Evolutionary conservation across 2,113 vertebrate genomes (phyloP), one percentile per base, ranked within the genome.

Genomic region (Trogon melanurus): DNA sequence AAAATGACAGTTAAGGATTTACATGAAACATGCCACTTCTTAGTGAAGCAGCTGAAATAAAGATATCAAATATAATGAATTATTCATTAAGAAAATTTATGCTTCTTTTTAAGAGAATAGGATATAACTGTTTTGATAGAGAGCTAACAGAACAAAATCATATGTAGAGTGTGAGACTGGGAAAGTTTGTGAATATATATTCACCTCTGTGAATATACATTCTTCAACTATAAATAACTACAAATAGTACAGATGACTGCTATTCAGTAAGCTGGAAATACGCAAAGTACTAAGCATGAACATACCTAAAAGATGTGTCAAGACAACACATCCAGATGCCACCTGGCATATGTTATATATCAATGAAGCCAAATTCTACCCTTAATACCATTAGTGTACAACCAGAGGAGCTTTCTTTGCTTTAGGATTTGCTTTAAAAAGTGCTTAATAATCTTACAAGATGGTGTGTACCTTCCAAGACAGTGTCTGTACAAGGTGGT

Each of bases 1-100:
- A 94, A 96, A 93, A 96, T 38, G 61, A 29, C 44, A 72, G 41
- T 91, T 94, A 84, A 93, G 72, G 36, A 53, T 89, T 61, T 69
- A 88, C 17, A 48, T 83, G 65, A 81, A 96, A 88, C 9, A 26
- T 78, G 17, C 53, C 64, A 79, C 45, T 88, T 92, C 58, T 69
- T 38, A 83, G 29, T 81, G 73, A 94, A 93, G 79, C 47, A 91
- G 79, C 30, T 56, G 62, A 17, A 66, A 38, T 80, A 72, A 75
- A 83, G 32, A 9, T 62, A 36, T 44, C 11, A 44, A 79, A 27
- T 60, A 83, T n/a, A 12, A 87, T 6, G 13, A 23, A 70, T 4
- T 36, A 67, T 21, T 82, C 30, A 41, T 41, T 41, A 79, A 80
- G 9, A 41, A 80, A 61, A 48, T 1, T 53, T 60, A 54, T 13